Conservation (phyloP, 2,113 vertebrate genomes). For the Neotragus pygmaeus region DNA sequence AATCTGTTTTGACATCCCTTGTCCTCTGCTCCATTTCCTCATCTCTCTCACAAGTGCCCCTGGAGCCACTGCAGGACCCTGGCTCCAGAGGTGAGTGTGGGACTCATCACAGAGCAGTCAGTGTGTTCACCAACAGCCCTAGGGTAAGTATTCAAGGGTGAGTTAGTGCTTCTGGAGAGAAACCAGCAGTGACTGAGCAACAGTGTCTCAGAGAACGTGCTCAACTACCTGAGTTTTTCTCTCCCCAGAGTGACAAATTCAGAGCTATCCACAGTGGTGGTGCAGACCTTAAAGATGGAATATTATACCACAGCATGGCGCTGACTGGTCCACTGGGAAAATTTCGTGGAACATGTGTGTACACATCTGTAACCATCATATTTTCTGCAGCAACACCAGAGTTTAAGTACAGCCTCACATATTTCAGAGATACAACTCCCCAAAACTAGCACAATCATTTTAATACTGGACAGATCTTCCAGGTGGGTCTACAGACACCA, state of each 20-base stretch:
- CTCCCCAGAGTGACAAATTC: slow-evolving; percentile 86
- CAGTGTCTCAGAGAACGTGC: slow-evolving; percentile 81
- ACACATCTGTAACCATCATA: slow-evolving; percentile 90
- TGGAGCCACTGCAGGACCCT: slow-evolving; percentile 83
- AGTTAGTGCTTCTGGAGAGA: slow-evolving; percentile 86
- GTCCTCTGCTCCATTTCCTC: slow-evolving; percentile 90
- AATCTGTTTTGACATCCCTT: slow-evolving; percentile 71
- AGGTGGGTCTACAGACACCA: slow-evolving; percentile 85
- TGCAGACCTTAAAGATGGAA: slow-evolving; percentile 88
- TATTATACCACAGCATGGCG: slow-evolving; percentile 89
- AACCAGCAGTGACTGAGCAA: slow-evolving; percentile 87
- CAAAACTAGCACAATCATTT: slow-evolving; percentile 87
- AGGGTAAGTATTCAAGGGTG: slow-evolving; percentile 82
- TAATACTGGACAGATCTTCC: slow-evolving; percentile 85
- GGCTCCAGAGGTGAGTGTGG: slow-evolving; percentile 73
- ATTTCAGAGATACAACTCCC: slow-evolving; percentile 83
- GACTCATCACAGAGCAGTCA: slow-evolving; percentile 82
- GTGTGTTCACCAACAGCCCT: slow-evolving; percentile 84
- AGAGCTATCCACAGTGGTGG: slow-evolving; percentile 8
- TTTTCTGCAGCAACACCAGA: slow-evolving; percentile 88
- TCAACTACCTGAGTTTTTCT: slow-evolving; percentile 84
- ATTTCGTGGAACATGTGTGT: slow-evolving; percentile 92
- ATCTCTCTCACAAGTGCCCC: slow-evolving; percentile 81
- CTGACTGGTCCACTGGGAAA: slow-evolving; percentile 86
- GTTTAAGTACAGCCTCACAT: slow-evolving; percentile 85